Conservation (phyloP, 1,140 invertebrate species). For the Lutraria rhynchaena region DNA sequence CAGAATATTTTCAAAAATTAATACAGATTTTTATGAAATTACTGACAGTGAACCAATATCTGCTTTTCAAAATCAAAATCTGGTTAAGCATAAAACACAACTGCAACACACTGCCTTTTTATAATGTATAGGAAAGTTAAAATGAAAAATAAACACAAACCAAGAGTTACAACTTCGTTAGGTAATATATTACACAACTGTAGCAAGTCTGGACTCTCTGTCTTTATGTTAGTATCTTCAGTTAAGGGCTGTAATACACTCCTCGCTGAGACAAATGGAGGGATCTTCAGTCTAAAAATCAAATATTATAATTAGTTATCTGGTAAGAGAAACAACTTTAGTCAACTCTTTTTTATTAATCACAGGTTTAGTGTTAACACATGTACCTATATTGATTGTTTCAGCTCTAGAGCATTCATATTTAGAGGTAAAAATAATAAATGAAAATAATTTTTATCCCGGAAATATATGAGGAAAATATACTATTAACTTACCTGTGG, state of each 20-base stretch:
- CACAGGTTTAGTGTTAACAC: background rate
- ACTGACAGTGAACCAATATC: too few relatives aligned
- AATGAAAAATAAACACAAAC: too few relatives aligned
- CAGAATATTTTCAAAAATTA: too few relatives aligned
- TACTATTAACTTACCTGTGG: conserved; percentile 71
- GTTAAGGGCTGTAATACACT: conserved; percentile 67
- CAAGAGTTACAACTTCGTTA: conserved; percentile 76
- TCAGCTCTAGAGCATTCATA: background rate
- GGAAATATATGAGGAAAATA: too few relatives aligned
- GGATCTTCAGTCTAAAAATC: conserved; percentile 67
- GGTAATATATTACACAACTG: conserved; percentile 75
- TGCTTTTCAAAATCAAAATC: too few relatives aligned
- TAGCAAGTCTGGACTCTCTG: conserved; percentile 72
- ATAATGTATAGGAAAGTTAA: too few relatives aligned
- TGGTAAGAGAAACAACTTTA: background rate
- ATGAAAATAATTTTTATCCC: too few relatives aligned
- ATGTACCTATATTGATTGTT: too few relatives aligned
- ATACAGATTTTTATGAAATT: too few relatives aligned
- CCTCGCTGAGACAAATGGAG: conserved; percentile 76
- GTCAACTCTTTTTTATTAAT: background rate
- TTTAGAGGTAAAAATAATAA: conserved; percentile 1
- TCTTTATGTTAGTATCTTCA: conserved; percentile 54
- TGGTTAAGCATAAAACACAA: too few relatives aligned
- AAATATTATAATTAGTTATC: background rate
- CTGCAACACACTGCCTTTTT: too few relatives aligned